Evolutionary conservation across 2,888 invertebrate genomes (phyloP), one percentile per base, ranked within the genome.

Genomic region (Onthophagus sagittarius): DNA sequence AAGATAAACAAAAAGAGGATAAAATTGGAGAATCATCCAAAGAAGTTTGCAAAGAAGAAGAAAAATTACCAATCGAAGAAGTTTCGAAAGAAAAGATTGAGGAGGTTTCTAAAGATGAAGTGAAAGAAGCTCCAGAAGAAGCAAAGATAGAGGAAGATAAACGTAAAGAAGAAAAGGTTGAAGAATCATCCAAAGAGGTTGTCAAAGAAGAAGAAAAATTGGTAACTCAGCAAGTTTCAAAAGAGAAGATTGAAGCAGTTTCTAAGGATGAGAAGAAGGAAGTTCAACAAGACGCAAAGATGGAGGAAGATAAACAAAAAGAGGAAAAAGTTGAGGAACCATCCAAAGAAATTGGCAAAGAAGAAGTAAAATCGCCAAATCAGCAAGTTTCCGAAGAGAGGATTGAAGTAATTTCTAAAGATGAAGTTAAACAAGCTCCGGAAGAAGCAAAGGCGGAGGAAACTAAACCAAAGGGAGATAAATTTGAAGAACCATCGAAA

Each of bases 251-350:
- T 14, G 63, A 63, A 6, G 63, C n/a, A n/a, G n/a, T n/a, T n/a
- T n/a, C n/a, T n/a, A n/a, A n/a, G n/a, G n/a, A n/a, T n/a, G 62
- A 70, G 33, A 6, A 9, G 6, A 62, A 73, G 62, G 74, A 71
- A 70, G n/a, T n/a, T n/a, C n/a, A n/a, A n/a, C 6, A 70, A 33
- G n/a, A 39, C 31, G 32, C n/a, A 70, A 70, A 63, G 4, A 14
- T 63, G 11, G 15, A 63, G 65, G 6, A n/a, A 65, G 65, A 65
- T 15, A 23, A 65, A 23, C 1, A 13, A 6, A 65, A 5, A 31
- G 31, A 15, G 15, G 15, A 65, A 15, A 7, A 33, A 33, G 5
- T 7, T 33, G 7, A 33, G 7, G 15, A 65, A 65, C 33, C 33
- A 5, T 63, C 63, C 5, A 63, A 63, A 63, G 63, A 14, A n/a